phyloP scores from a whole-genome alignment of 2,797 vertebrate genomes.

The Gobionotothen gibberifrons region DNA sequence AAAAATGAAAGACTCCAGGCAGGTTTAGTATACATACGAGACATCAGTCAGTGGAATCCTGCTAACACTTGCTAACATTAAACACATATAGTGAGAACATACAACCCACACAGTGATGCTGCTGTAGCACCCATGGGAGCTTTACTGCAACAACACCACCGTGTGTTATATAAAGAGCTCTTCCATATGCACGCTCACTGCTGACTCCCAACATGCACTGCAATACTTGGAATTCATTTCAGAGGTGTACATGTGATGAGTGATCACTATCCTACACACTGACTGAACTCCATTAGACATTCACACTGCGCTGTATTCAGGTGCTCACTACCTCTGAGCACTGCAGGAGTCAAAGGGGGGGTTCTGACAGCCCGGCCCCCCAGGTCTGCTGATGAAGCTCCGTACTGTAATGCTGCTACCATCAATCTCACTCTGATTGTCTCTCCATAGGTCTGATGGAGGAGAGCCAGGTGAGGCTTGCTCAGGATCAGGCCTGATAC shows the following conservation, averaged over 20 bases:
- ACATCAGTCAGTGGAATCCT: background rate
- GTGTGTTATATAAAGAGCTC: conserved; percentile 29
- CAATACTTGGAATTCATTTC: conserved; percentile 28
- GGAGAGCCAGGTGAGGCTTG: conserved; percentile 22
- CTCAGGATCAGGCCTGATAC: conserved; percentile 14
- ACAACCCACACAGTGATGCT: conserved; percentile 9
- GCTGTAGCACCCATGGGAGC: conserved; percentile 10
- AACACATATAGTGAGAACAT: conserved; percentile 21
- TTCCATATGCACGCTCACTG: conserved; percentile 6
- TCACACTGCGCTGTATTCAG: conserved; percentile 22
- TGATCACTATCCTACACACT: conserved; percentile 25
- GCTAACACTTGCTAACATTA: conserved; percentile 12
- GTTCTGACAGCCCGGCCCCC: conserved; percentile 25
- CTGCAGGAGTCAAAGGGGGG: background rate
- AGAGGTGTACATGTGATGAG: conserved; percentile 49
- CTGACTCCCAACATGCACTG: conserved; percentile 5
- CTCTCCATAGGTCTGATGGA: conserved; percentile 33
- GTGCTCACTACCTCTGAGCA: conserved; percentile 18
- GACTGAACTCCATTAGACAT: conserved; percentile 28
- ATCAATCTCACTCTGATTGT: conserved; percentile 59
- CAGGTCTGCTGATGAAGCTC: conserved; percentile 29
- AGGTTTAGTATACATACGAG: background rate
- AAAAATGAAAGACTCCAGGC: background rate
- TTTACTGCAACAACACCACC: conserved; percentile 15
- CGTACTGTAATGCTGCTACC: conserved; percentile 16